Evolutionary conservation across 2,888 invertebrate species (phyloP).

Genomic region (Teleogryllus oceanicus): DNA sequence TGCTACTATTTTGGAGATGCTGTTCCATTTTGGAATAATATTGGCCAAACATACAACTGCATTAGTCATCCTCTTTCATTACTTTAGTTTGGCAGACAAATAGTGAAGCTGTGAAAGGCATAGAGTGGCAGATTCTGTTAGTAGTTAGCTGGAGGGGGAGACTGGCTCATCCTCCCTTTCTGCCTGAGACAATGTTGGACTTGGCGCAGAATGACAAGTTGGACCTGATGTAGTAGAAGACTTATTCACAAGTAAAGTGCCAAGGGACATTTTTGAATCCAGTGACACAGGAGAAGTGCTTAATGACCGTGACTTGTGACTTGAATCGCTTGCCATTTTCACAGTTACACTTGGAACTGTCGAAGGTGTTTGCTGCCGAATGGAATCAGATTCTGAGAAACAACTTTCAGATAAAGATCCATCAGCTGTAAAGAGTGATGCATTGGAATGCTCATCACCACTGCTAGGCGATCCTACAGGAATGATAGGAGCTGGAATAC

Average conservation of each 20-base stretch:
- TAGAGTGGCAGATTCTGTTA: slow-evolving; percentile 27
- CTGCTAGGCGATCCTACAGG: slow-evolving; percentile 35
- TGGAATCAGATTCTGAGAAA: slow-evolving; percentile 34
- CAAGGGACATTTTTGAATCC: slow-evolving; percentile 11
- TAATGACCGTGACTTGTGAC: slow-evolving; percentile 25
- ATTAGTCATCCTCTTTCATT: background rate
- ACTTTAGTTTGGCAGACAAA: background rate
- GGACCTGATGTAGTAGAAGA: slow-evolving; percentile 19
- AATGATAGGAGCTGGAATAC: slow-evolving; percentile 24
- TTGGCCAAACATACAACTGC: background rate
- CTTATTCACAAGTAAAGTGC: slow-evolving; percentile 19
- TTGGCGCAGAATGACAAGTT: slow-evolving; percentile 5
- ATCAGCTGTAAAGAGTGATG: slow-evolving; percentile 41
- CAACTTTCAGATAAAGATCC: slow-evolving; percentile 42
- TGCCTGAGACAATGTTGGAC: slow-evolving; percentile 19
- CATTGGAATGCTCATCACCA: slow-evolving; percentile 42
- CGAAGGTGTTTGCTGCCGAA: slow-evolving; percentile 32
- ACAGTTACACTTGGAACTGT: slow-evolving; percentile 35
- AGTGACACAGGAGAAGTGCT: slow-evolving; percentile 28
- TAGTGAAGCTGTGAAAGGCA: background rate
- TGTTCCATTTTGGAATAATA: background rate
- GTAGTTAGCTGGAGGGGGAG: slow-evolving; percentile 37
- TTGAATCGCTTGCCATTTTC: slow-evolving; percentile 31
- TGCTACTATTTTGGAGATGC: background rate
- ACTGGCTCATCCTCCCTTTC: slow-evolving; percentile 32